phyloP scores from a whole-genome alignment of 2,113 vertebrate species.

The Amazona vittata region DNA sequence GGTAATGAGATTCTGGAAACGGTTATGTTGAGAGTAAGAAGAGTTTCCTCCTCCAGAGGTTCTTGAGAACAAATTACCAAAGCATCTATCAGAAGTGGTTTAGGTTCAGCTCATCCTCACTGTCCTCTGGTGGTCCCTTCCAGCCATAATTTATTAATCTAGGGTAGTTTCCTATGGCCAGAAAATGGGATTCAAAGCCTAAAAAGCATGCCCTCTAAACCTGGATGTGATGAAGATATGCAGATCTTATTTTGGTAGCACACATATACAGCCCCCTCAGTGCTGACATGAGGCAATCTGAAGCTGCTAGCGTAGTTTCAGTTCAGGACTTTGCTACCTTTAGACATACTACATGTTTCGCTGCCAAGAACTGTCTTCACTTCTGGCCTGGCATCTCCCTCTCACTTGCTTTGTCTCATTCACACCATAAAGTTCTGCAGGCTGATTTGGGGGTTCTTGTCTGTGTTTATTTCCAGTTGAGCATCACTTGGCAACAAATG shows the following conservation, averaged over 20 bases:
- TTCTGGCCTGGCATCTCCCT: slow-evolving; percentile 15
- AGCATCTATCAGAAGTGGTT: not conserved
- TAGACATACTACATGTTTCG: not conserved
- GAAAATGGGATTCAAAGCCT: not conserved
- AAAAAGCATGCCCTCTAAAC: not conserved
- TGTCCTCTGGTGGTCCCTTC: not conserved
- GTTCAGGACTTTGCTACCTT: slow-evolving; percentile 32
- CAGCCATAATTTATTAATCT: not conserved
- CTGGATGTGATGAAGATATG: not conserved
- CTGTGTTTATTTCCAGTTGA: slow-evolving; percentile 82
- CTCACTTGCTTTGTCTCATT: not conserved
- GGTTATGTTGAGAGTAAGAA: not conserved
- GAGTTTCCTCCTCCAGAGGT: not conserved
- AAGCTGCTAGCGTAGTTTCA: not conserved
- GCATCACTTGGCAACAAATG: slow-evolving; percentile 94
- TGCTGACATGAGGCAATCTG: not conserved
- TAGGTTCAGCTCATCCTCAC: not conserved
- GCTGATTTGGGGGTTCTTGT: not conserved
- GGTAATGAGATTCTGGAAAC: not conserved
- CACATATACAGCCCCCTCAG: not conserved
- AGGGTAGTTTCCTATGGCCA: not conserved
- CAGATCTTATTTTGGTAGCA: not conserved
- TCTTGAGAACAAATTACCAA: not conserved
- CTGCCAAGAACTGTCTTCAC: not conserved
- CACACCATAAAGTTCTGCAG: not conserved